Evolutionary conservation across 2,113 vertebrate species (phyloP).

Genomic region (Paramisgurnus dabryanus): DNA sequence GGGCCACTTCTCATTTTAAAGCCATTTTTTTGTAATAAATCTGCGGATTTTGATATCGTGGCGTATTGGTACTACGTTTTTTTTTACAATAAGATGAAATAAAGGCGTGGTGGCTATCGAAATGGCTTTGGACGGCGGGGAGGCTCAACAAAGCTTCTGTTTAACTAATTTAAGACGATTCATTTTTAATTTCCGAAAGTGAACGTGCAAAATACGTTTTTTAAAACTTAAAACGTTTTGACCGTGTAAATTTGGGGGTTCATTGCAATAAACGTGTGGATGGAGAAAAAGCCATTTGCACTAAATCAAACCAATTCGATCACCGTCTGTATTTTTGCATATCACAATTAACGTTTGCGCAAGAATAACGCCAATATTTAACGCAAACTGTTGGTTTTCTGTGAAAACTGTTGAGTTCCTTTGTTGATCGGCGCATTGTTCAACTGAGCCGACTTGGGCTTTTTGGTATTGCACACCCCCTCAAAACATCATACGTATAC

Average conservation of each 20-base stretch:
- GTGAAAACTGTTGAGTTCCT: conserved; percentile 1
- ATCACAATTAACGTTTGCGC: neutral
- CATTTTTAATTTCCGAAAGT: no score
- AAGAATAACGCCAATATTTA: neutral
- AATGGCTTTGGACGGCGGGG: conserved; percentile 68
- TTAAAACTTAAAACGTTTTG: neutral
- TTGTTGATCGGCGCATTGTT: conserved; percentile 47
- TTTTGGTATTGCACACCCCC: conserved; percentile 35
- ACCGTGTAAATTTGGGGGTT: neutral
- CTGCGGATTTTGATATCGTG: neutral
- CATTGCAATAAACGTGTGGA: neutral
- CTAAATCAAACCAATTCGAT: neutral
- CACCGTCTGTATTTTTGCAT: neutral
- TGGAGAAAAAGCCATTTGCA: neutral
- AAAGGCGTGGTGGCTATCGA: conserved; percentile 77
- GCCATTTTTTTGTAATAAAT: neutral
- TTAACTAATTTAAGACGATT: neutral
- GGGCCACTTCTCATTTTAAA: neutral
- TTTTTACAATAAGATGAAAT: conserved; percentile 65
- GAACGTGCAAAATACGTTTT: no score
- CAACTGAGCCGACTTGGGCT: conserved; percentile 37
- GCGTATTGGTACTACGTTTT: conserved; percentile 28
- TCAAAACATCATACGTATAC: conserved; percentile 48
- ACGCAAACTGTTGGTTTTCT: neutral
- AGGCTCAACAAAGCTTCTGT: conserved; percentile 35